These are phyloP conservation scores for Stichodactyla helianthus DNA, from an alignment of 64 coral and sea anemone genomes.

Conservation along the genomic window DNA sequence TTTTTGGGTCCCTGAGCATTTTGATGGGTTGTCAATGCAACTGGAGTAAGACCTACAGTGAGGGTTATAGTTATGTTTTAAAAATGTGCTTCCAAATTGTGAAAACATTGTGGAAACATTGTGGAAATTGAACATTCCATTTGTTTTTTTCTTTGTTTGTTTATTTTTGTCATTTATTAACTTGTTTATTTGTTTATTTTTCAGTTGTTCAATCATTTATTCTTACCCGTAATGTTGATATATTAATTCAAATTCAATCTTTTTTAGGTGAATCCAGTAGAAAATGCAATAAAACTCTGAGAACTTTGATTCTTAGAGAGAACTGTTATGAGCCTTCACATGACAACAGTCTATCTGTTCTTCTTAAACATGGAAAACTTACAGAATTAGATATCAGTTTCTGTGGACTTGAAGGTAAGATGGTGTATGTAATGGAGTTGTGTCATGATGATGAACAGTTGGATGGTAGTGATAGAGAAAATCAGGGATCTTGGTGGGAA, in stretches of 20 bases:
- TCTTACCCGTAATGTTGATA: not conserved
- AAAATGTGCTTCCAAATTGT: too few relatives aligned
- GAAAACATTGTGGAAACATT: too few relatives aligned
- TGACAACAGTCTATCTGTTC: constrained; percentile 38
- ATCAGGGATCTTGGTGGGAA: too few relatives aligned
- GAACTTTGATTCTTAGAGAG: constrained; percentile 39
- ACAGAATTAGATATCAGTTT: constrained; percentile 37
- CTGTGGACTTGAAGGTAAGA: constrained; percentile 61
- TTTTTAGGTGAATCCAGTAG: constrained; percentile 28
- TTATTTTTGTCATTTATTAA: not conserved
- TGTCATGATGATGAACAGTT: not conserved
- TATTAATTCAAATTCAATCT: not conserved
- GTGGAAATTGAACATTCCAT: too few relatives aligned
- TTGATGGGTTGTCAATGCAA: too few relatives aligned
- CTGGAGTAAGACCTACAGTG: too few relatives aligned
- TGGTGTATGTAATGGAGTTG: not conserved
- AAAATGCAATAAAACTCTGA: constrained; percentile 38
- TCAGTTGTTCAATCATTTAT: not conserved
- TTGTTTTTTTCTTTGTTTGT: not conserved
- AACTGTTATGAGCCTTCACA: constrained; percentile 43
- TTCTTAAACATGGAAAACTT: constrained; percentile 31
- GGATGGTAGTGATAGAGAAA: not conserved
- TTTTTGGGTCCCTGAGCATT: not conserved
- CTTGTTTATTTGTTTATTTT: not conserved
- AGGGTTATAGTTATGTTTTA: too few relatives aligned